phyloP scores from a whole-genome alignment of 2,797 vertebrate genomes.

The Mallotus villosus region DNA sequence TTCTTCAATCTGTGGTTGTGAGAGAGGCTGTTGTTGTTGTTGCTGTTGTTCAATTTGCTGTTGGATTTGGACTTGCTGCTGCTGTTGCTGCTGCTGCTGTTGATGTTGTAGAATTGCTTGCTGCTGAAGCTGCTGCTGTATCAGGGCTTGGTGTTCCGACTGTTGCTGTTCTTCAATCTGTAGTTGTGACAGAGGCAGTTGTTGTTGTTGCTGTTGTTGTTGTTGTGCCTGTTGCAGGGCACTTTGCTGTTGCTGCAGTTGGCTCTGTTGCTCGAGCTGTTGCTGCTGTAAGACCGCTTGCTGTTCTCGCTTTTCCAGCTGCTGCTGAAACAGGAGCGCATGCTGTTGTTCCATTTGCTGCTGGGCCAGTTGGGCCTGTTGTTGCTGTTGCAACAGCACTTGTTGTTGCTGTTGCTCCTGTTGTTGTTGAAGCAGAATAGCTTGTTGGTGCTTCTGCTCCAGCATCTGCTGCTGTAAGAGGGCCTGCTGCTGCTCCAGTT shows the following conservation, averaged over 20 bases:
- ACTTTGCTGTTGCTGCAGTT: constrained; percentile 34
- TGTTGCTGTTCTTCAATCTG: constrained; percentile 10
- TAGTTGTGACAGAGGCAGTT: constrained; percentile 45
- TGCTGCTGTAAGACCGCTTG: constrained; percentile 40
- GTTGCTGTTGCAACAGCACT: constrained; percentile 49
- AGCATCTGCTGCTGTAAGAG: constrained; percentile 57
- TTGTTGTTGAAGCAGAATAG: constrained; percentile 50
- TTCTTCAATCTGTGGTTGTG: constrained; percentile 16
- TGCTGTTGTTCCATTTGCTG: constrained; percentile 57
- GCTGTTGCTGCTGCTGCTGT: constrained; percentile 56
- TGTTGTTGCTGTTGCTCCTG: constrained; percentile 60
- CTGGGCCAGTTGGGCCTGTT: constrained; percentile 59
- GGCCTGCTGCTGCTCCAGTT: constrained; percentile 45
- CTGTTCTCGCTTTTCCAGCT: constrained; percentile 45
- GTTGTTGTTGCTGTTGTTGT: constrained; percentile 51
- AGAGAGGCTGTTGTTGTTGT: constrained; percentile 52
- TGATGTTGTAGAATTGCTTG: constrained; percentile 60
- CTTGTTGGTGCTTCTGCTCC: constrained; percentile 44
- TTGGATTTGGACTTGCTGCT: constrained; percentile 23
- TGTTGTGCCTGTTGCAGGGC: constrained; percentile 41
- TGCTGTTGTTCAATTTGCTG: constrained; percentile 50
- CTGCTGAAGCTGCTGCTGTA: constrained; percentile 60
- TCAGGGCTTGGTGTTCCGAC: constrained; percentile 17
- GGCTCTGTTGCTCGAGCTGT: constrained; percentile 37
- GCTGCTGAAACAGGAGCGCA: constrained; percentile 40